Evolutionary conservation across 2,888 invertebrate species (phyloP).

Genomic region (Neoitamus cyanurus): DNA sequence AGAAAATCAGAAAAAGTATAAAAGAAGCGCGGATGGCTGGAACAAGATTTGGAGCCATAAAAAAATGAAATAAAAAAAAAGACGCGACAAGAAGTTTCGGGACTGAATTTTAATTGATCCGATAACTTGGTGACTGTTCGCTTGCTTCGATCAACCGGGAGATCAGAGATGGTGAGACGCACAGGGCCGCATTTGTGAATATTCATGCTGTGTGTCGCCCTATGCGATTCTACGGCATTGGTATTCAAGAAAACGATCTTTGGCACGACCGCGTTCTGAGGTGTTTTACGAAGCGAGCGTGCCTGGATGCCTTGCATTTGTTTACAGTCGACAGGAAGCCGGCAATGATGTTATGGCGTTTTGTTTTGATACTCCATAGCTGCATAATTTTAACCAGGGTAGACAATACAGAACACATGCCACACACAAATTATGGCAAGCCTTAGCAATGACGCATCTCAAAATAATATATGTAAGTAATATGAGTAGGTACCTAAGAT

Average conservation of each 20-base stretch:
- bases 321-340: background rate
- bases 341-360: background rate
- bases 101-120: slow-evolving; percentile 40
- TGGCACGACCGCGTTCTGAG: background rate
- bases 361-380: background rate
- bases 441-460: too few relatives aligned
- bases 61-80: slow-evolving; percentile 1
- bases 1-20: slow-evolving; percentile 13
- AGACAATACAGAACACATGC: background rate
- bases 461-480: too few relatives aligned
- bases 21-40: slow-evolving; percentile 13
- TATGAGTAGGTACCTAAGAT: too few relatives aligned
- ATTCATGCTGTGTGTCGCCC: background rate
- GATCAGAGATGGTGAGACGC: background rate
- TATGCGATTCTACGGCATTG: background rate
- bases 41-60: background rate
- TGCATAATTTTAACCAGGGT: background rate
- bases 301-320: background rate
- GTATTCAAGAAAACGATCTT: slow-evolving; percentile 18
- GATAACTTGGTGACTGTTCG: slow-evolving; percentile 8
- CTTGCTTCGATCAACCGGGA: background rate
- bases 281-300: slow-evolving; percentile 4
- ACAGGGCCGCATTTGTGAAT: slow-evolving; percentile 4
- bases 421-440: background rate
- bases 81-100: slow-evolving; percentile 32